phyloP scores from a whole-genome alignment of 2,113 vertebrate species.

The Ictidomys tridecemlineatus region DNA sequence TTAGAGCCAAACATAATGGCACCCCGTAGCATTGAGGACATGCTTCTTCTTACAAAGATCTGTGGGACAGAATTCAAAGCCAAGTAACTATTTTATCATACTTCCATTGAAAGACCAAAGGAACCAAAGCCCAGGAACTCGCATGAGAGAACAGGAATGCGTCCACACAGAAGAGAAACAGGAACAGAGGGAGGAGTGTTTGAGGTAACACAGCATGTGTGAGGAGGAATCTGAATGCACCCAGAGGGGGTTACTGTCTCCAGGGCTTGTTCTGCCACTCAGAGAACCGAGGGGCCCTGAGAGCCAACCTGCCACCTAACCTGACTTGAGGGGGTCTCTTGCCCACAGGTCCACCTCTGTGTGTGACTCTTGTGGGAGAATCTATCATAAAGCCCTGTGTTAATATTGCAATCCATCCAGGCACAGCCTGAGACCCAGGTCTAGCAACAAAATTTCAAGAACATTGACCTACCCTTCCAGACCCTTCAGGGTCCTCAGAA shows the following conservation, averaged over 20 bases:
- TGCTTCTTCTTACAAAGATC: background rate
- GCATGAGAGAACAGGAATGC: too few relatives aligned
- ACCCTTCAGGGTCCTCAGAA: background rate
- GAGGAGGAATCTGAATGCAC: too few relatives aligned
- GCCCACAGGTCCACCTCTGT: background rate
- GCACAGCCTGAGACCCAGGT: background rate
- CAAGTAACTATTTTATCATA: background rate
- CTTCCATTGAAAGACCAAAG: background rate
- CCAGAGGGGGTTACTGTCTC: too few relatives aligned
- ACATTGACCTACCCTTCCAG: background rate
- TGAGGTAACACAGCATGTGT: rapidly evolving
- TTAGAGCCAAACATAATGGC: too few relatives aligned
- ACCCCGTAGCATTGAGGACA: background rate
- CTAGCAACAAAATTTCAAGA: background rate
- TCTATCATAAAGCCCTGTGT: background rate
- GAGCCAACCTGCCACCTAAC: rapidly evolving
- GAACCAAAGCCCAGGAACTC: background rate
- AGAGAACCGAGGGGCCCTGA: background rate
- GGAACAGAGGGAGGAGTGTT: background rate
- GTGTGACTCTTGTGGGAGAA: background rate
- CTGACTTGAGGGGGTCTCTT: too few relatives aligned
- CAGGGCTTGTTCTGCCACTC: background rate
- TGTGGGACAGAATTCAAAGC: background rate
- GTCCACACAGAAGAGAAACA: background rate
- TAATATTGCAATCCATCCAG: background rate